A percentile compares a stretch with the other conserved stretches of the same genome.
These are phyloP conservation scores for Carposina sasakii DNA, from an alignment of 1,140 invertebrate species.

Conservation along the genomic window DNA sequence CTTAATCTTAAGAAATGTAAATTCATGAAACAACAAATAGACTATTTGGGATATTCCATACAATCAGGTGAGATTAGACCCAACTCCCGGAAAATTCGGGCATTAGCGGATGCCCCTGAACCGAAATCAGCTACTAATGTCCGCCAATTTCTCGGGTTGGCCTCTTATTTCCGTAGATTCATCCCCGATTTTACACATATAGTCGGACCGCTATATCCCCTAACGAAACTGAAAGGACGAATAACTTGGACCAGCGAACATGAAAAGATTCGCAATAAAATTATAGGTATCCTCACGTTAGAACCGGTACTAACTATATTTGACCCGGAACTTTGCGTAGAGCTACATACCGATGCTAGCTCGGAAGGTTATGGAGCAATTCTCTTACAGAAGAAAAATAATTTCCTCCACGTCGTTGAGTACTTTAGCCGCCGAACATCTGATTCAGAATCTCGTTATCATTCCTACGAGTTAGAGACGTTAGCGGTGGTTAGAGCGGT, in stretches of 20 bases:
- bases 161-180: background rate
- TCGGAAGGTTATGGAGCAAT: background rate
- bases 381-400: background rate
- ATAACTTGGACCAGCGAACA: background rate
- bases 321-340: background rate
- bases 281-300: background rate
- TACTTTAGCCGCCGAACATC: background rate
- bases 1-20: slow-evolving; percentile 26
- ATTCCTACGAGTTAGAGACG: background rate
- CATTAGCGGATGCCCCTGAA: slow-evolving; percentile 9
- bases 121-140: background rate
- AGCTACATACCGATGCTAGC: background rate
- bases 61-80: slow-evolving; percentile 20
- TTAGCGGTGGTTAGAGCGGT: background rate
- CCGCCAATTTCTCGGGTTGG: background rate
- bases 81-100: slow-evolving; percentile 11
- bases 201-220: background rate
- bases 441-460: background rate
- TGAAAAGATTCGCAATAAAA: background rate
- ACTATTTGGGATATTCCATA: slow-evolving; percentile 22
- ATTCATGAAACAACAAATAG: slow-evolving; percentile 23
- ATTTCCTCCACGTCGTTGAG: background rate
- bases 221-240: background rate
- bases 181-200: background rate
- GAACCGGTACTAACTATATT: background rate